Percentiles rank a stretch among this genome's conserved stretches.
These are phyloP conservation scores for Echinops telfairi DNA, from an alignment of 2,113 vertebrate species.

Conservation along the genomic window DNA sequence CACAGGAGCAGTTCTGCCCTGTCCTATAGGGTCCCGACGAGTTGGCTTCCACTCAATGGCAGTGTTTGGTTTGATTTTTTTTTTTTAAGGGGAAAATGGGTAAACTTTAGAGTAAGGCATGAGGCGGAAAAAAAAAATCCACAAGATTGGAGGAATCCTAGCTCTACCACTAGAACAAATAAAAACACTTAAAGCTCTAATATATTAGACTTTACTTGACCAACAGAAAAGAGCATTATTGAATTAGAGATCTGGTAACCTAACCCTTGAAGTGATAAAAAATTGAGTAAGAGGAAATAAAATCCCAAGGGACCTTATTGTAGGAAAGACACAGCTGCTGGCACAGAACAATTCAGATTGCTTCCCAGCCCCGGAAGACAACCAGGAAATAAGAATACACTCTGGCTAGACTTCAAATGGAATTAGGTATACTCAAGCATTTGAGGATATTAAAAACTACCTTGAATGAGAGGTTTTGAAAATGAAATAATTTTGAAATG, in stretches of 20 bases:
- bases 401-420: not conserved
- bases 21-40: too few species aligned
- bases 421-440: conserved; percentile 22
- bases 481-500: not conserved
- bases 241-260: not conserved
- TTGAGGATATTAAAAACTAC: not conserved
- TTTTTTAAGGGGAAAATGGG: not conserved
- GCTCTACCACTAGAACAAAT: not conserved
- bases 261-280: not conserved
- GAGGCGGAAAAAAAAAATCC: not conserved
- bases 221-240: too few species aligned
- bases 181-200: not conserved
- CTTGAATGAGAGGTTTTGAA: not conserved
- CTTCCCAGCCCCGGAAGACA: not conserved
- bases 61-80: too few species aligned
- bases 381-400: not conserved
- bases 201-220: not conserved
- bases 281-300: conserved; percentile 7
- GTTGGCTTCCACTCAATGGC: too few species aligned
- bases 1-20: too few species aligned
- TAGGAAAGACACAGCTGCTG: not conserved
- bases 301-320: not conserved
- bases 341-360: not conserved
- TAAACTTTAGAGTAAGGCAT: not conserved
- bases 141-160: not conserved